A percentile compares a stretch with the other conserved stretches of the same genome.
These are phyloP conservation scores for Steinernema scapterisci DNA, from an alignment of 2,888 invertebrate genomes.

Conservation along the genomic window DNA sequence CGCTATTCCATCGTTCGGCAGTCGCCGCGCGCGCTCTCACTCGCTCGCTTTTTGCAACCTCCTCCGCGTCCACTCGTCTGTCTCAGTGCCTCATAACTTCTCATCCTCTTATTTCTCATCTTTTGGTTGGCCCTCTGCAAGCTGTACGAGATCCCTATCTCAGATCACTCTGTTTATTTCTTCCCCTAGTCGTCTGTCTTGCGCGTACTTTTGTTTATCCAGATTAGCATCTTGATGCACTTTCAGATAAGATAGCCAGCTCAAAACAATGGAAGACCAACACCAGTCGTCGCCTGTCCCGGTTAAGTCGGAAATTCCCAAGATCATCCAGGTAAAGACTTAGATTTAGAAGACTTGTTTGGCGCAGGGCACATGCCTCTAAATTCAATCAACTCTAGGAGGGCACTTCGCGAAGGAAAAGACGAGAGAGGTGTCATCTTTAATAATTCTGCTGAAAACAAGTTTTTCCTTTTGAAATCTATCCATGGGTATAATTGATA, in stretches of 20 bases:
- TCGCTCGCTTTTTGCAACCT: not conserved
- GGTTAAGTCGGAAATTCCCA: not conserved
- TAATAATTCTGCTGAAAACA: no score
- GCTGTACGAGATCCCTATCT: constrained; percentile 22
- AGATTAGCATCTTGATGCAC: not conserved
- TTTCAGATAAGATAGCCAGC: not conserved
- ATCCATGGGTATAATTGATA: no score
- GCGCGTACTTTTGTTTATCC: constrained; percentile 19
- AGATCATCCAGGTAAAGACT: constrained; percentile 10
- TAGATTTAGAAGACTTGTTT: no score
- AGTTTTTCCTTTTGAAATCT: no score
- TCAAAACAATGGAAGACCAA: constrained; percentile 18
- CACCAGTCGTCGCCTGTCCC: not conserved
- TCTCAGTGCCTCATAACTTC: not conserved
- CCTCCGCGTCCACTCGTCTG: not conserved
- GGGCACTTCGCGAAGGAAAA: no score
- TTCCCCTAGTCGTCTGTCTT: not conserved
- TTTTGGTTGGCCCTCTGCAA: not conserved
- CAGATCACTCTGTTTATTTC: constrained; percentile 9
- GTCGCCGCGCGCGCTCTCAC: not conserved
- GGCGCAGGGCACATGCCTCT: no score
- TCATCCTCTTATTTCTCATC: not conserved
- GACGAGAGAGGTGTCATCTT: no score
- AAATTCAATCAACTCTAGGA: no score
- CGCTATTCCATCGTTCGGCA: not conserved